A percentile compares a stretch with the other conserved stretches of the same genome.
Evolutionary conservation across 2,113 vertebrate genomes (phyloP).

Genomic region (western clawed frog (Xenopus tropicalis)): UCB_Xtro_10.0 CM004447.2:104805001-104805500

Average conservation of each 20-base stretch:
- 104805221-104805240: too few relatives aligned
- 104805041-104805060: too few relatives aligned
- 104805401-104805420: neutral
- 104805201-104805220: too few relatives aligned
- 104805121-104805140: neutral
- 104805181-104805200: too few relatives aligned
- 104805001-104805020: too few relatives aligned
- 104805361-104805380: slow-evolving; percentile 27
- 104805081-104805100: neutral
- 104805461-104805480: neutral
- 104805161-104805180: neutral
- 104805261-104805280: neutral
- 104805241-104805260: neutral
- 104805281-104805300: neutral
- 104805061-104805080: too few relatives aligned
- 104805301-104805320: neutral
- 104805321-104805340: neutral
- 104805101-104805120: neutral
- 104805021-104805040: too few relatives aligned
- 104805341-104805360: slow-evolving; percentile 21
- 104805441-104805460: neutral
- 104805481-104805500: too few relatives aligned
- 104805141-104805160: neutral
- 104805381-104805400: slow-evolving; percentile 1
- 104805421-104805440: neutral